Conservation (phyloP, 2,888 invertebrate species). For the Elysia crispata region DNA sequence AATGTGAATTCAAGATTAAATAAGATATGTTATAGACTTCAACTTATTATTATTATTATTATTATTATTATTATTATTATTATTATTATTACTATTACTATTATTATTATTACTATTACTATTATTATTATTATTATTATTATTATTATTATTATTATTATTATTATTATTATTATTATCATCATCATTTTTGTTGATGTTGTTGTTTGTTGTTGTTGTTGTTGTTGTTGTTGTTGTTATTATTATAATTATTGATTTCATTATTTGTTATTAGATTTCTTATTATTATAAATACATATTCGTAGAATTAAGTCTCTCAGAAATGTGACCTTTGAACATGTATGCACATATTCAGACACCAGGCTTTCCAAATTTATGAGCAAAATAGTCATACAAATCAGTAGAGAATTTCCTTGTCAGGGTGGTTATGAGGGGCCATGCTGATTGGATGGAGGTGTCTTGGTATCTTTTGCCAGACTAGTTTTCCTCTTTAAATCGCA, state of each 20-base stretch:
- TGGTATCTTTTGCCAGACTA: no score
- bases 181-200: background rate
- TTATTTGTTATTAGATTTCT: background rate
- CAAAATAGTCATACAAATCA: no score
- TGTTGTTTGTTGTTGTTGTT: no score
- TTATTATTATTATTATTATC: background rate
- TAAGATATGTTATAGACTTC: no score
- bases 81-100: background rate
- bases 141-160: background rate
- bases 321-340: background rate
- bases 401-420: no score
- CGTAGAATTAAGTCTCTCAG: no score
- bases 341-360: background rate
- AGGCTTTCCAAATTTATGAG: background rate
- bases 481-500: no score
- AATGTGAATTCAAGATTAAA: no score
- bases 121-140: background rate
- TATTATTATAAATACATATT: background rate
- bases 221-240: background rate
- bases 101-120: background rate
- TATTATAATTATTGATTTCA: background rate
- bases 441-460: no score
- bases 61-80: background rate
- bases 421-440: no score
- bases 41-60: no score